A percentile compares a stretch with the other conserved stretches of the same genome.
These are phyloP conservation scores for Sussaba pulchella DNA, from an alignment of 2,888 invertebrate genomes.

Conservation along the genomic window DNA sequence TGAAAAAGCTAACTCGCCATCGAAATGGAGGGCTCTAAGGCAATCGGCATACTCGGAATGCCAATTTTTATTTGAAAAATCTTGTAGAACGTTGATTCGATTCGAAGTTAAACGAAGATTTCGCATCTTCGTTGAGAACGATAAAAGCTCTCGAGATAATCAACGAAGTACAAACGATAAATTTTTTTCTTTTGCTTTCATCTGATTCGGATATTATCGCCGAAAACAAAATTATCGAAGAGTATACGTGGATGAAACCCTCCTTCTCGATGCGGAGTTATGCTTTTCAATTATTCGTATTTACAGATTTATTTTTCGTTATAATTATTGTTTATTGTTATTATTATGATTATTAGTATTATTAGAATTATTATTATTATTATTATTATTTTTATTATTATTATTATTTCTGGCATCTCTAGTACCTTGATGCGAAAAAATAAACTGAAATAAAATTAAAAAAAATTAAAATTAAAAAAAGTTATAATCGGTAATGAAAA, in stretches of 20 bases:
- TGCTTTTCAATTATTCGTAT: constrained; percentile 54
- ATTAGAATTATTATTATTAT: background rate
- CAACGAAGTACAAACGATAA: constrained; percentile 9
- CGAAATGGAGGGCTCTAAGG: constrained; percentile 71
- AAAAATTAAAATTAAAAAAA: background rate
- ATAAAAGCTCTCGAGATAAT: too few relatives aligned
- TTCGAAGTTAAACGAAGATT: background rate
- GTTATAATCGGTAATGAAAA: constrained; percentile 18
- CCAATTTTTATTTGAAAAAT: constrained; percentile 49
- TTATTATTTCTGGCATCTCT: constrained; percentile 25
- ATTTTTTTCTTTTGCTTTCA: constrained; percentile 1
- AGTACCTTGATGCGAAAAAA: constrained; percentile 31
- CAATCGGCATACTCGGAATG: constrained; percentile 63
- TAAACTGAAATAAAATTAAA: background rate
- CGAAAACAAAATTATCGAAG: constrained; percentile 12
- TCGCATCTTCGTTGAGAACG: too few relatives aligned
- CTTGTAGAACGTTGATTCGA: constrained; percentile 33
- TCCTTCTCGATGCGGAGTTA: constrained; percentile 56
- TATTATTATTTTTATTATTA: background rate
- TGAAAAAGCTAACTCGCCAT: constrained; percentile 59
- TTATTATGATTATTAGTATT: background rate
- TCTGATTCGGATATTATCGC: constrained; percentile 3
- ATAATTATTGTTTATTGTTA: background rate
- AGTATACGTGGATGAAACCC: constrained; percentile 56
- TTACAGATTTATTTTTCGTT: constrained; percentile 38